Base-by-base conservation (phyloP, 2,113 vertebrate species). In the Corvus cornix region DNA sequence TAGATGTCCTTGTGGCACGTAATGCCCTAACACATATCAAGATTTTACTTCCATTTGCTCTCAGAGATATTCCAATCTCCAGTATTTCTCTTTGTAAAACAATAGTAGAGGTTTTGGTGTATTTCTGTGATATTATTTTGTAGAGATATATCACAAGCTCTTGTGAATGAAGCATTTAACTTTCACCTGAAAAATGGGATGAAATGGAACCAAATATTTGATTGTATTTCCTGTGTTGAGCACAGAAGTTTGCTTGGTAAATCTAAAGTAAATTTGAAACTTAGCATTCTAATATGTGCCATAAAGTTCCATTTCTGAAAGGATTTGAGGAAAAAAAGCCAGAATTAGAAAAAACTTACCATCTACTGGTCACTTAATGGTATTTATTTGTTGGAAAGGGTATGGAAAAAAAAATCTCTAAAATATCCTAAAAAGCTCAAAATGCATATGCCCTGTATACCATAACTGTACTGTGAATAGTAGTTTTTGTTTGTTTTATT, bases 381-480 rank as follows among this genome's bases (percentile, higher is more conserved):
- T 79, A 15, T 10, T 49, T 2, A 3, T 51, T 82, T 80, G 4
- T 23, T 59, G 20, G 5, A 33, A n/a, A 0, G 1, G 3, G 0
- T 13, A 17, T 2, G 1, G 15, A n/a, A 31, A 33, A 73, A 72
- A 28, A 52, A 23, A 41, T 24, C 11, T 73, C 15, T 44, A 78
- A 84, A 84, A 43, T 39, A 39, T 74, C 30, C 8, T 10, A 56
- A 70, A 49, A 73, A 53, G 0, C 2, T 16, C 19, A 39, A 91
- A 44, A 46, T 56, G 3, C 8, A 4, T 43, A n/a, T 56, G 21
- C 1, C 3, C 1, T 84, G 4, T 56, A 27, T 13, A 43, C 2
- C 10, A 24, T 21, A 21, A 43, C 21, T 60, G 5, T 67, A 44
- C 53, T 83, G 66, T 62, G 55, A 69, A 56, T 35, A 48, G 5